These are phyloP conservation scores for Trigoniulus corallinus DNA, from an alignment of 1,140 invertebrate species.

Conservation along the genomic window DNA sequence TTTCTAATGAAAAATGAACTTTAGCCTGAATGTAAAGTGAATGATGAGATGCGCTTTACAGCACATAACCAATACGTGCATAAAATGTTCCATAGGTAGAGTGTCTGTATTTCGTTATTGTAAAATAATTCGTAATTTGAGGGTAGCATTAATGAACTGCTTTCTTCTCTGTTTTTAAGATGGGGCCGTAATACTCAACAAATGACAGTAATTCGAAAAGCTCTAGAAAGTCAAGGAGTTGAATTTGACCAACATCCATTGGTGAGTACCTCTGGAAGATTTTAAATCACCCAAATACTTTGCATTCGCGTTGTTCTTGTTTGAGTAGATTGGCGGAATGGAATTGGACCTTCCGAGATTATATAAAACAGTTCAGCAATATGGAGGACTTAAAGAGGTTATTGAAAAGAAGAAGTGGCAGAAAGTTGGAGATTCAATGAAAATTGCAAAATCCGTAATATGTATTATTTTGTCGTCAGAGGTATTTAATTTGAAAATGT, in stretches of 20 bases:
- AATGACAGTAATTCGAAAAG: constrained; percentile 67
- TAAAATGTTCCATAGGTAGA: constrained; percentile 50
- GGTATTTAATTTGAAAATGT: constrained; percentile 4
- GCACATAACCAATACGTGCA: constrained; percentile 84
- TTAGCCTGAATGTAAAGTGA: constrained; percentile 65
- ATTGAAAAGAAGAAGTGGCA: constrained; percentile 83
- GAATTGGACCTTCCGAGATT: constrained; percentile 75
- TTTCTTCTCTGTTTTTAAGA: constrained; percentile 25
- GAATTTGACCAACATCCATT: constrained; percentile 53
- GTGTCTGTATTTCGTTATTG: background rate
- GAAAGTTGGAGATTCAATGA: constrained; percentile 71
- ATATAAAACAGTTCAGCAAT: constrained; percentile 64
- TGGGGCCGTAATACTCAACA: constrained; percentile 81
- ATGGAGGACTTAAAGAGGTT: constrained; percentile 73
- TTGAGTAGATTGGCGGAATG: constrained; percentile 57
- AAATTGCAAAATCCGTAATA: constrained; percentile 51
- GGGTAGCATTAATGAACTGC: background rate
- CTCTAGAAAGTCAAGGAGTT: constrained; percentile 60
- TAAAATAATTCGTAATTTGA: too few relatives aligned
- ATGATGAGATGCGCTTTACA: constrained; percentile 69
- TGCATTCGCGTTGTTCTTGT: background rate
- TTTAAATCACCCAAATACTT: background rate
- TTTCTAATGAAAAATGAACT: background rate
- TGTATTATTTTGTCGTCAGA: background rate
- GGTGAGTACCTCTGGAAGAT: constrained; percentile 30